Base-by-base conservation (phyloP, 2,113 vertebrate genomes). In the Zosterops japonicus region DNA sequence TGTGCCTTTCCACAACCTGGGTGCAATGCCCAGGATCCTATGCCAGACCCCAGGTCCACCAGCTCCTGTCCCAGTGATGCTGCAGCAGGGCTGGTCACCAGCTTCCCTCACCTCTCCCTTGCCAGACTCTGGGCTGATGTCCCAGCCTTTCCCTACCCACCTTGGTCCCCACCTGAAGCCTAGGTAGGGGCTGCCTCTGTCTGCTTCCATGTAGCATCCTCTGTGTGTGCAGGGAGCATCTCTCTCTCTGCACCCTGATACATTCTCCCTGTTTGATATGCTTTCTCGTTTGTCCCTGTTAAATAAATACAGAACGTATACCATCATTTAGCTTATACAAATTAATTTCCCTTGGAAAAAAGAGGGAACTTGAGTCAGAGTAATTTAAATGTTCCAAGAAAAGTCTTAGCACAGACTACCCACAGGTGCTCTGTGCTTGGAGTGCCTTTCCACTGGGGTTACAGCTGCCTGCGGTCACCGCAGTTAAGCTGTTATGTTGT, bases 291-390 rank as follows among this genome's bases (percentile, higher is more conserved):
- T 89, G 82, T 42, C 63, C 44, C 82, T 69, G 39, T 91, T 67
- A 84, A 92, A 94, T 70, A 96, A 93, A 96, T 64, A 87, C 56
- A 94, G 91, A 96, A 91, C 83, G 55, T 46, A 12, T 12, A 64
- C 36, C 49, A 80, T 87, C 22, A 87, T 89, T 91, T 76, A 82
- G 77, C 74, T 90, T 95, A 93, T 56, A 85, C 39, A 44, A 93
- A 91, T 39, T 7, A 56, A 71, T 65, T 89, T 81, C 35, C 55
- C 0, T 3, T 88, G 90, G 89, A 94, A 95, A 93, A 93, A 70
- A 87, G 78, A 90, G 91, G 94, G 47, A 80, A 91, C 95, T 94
- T 36, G 65, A 96, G 92, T 50, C 83, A 95, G 88, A 96, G 70
- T 78, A 95, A 89, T 76, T 95, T 68, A 90, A 96, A 82, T 92